Percentiles rank a stretch among this genome's conserved stretches.
These are phyloP conservation scores for Patagioenas fasciata DNA, from an alignment of 2,113 vertebrate species.

Conservation along the genomic window DNA sequence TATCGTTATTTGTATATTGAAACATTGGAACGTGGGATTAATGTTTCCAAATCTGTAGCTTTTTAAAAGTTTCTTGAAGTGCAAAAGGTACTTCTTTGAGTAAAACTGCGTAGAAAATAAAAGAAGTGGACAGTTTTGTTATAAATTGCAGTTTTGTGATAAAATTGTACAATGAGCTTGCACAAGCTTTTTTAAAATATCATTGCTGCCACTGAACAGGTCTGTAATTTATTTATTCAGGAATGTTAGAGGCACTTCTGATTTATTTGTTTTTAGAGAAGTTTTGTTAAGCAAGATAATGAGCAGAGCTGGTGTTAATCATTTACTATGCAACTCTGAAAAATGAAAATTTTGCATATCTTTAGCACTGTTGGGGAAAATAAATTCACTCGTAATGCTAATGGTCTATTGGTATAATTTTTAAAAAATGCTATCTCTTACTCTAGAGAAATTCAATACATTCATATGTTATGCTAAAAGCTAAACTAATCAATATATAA, in stretches of 20 bases:
- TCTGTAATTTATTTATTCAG: constrained; percentile 95
- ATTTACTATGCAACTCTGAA: constrained; percentile 84
- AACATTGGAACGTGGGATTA: constrained; percentile 39
- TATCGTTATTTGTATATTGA: constrained; percentile 9
- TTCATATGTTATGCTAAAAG: constrained; percentile 73
- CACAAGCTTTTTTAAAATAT: constrained; percentile 98
- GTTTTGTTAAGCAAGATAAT: constrained; percentile 97
- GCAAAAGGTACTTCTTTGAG: constrained; percentile 11
- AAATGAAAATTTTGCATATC: constrained; percentile 89
- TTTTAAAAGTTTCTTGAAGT: constrained; percentile 38
- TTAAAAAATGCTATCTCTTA: constrained; percentile 68
- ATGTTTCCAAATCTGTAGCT: constrained; percentile 40
- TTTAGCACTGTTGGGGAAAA: constrained; percentile 85
- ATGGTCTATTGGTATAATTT: constrained; percentile 75
- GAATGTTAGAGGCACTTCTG: constrained; percentile 87
- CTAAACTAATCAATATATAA: constrained; percentile 77
- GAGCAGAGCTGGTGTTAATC: constrained; percentile 94
- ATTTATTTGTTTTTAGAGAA: constrained; percentile 96
- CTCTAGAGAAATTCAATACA: constrained; percentile 63
- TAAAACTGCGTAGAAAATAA: constrained; percentile 40
- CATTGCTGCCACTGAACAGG: constrained; percentile 91
- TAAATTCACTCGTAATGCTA: constrained; percentile 78
- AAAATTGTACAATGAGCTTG: constrained; percentile 88
- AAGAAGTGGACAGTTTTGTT: constrained; percentile 79
- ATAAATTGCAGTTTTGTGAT: constrained; percentile 87